Base-by-base conservation (phyloP, 2,797 vertebrate species). In the Pagetopsis macropterus region DNA sequence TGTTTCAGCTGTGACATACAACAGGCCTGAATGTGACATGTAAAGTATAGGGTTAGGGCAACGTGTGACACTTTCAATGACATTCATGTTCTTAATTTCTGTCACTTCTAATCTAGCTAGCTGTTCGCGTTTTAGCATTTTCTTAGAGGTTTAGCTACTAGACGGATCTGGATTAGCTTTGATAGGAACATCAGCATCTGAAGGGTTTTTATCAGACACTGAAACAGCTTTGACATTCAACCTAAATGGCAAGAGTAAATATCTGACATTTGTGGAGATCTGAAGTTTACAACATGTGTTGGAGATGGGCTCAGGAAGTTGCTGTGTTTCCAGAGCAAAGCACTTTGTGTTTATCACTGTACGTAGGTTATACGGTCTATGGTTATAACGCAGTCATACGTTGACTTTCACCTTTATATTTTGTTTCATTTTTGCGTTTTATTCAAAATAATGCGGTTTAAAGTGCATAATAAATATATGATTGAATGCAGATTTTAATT, bases 1-100 rank as follows among this genome's bases (percentile, higher is more conserved):
- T 86, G 90, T 90, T 92, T 90, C 76, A 74, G 81, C 80, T 75
- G 88, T 85, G 88, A 89, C 90, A 84, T 73, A 84, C 77, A 89
- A 85, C 80, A 67, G 65, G 11, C 71, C 70, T 2, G 57, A 31
- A 81, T 86, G 78, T 86, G 87, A 81, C 83, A 83, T 41, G 60
- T 45, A 57, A 56, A 85, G 79, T 81, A 50, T 65, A 74, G 70
- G 61, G 81, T 83, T 81, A 77, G 70, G 76, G 41, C 60, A 55
- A 73, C 43, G 40, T 76, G 63, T 88, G 88, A 85, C 88, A 84
- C 70, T 61, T 83, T 83, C 17, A 64, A 17, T 70, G 80, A 76
- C 79, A 17, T 48, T 64, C 21, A 75, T 76, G 76, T 78, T 64
- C 67, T 58, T 65, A 52, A 75, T 57, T 83, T 85, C 82, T 87